A percentile compares a stretch with the other conserved stretches of the same genome.
phyloP scores from a whole-genome alignment of 1,140 invertebrate genomes.

The Eufriesea mexicana region DNA sequence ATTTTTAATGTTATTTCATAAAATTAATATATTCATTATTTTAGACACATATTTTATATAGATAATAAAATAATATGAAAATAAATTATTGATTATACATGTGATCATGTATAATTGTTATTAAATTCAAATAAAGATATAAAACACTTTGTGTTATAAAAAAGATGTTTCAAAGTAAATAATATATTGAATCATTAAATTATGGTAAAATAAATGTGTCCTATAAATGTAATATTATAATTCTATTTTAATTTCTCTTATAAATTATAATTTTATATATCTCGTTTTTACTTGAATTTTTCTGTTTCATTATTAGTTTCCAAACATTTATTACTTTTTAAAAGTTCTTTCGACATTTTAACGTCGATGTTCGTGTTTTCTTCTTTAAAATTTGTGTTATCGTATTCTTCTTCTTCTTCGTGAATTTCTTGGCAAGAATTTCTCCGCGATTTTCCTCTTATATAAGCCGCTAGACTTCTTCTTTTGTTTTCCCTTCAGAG shows the following conservation, averaged over 20 bases:
- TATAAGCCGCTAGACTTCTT: conserved; percentile 82
- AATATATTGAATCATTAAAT: neutral
- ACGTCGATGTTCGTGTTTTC: conserved; percentile 44
- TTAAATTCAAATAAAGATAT: neutral
- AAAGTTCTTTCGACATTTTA: conserved; percentile 19
- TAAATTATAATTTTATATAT: neutral
- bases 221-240: neutral
- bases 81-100: conserved; percentile 13
- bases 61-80: neutral
- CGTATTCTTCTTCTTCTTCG: conserved; percentile 82
- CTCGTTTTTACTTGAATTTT: neutral
- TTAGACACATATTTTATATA: neutral
- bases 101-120: neutral
- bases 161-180: conserved; percentile 7
- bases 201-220: neutral
- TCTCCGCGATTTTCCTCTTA: conserved; percentile 81
- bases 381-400: neutral
- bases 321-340: neutral
- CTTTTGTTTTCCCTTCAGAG: conserved; percentile 84
- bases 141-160: neutral
- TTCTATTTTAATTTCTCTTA: neutral
- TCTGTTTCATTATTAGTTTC: neutral
- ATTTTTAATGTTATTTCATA: too few species aligned
- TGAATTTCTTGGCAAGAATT: conserved; percentile 82
- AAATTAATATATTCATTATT: conserved; percentile 4